Evolutionary conservation across 2,797 vertebrate species (phyloP).

Genomic region (Hydrocynus forskahlii): DNA sequence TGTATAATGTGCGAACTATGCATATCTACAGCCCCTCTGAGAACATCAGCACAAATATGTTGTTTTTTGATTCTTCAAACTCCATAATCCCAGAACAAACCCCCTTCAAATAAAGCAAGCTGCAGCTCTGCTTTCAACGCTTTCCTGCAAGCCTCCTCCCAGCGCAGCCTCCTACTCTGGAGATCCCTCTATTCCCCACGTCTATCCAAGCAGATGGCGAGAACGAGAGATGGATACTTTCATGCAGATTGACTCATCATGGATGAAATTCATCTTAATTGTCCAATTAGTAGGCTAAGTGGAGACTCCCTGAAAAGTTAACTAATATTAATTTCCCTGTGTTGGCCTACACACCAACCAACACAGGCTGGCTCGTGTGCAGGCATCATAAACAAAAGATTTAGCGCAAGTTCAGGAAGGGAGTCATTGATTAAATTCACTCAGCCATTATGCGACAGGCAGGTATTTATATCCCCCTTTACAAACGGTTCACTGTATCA

Average conservation of each 20-base stretch:
- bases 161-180: slow-evolving; percentile 9
- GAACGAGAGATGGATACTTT: slow-evolving; percentile 29
- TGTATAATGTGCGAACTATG: neutral
- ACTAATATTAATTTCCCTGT: slow-evolving; percentile 40
- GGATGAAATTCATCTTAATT: slow-evolving; percentile 47
- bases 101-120: slow-evolving; percentile 42
- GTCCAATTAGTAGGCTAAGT: slow-evolving; percentile 39
- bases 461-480: neutral
- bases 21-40: neutral
- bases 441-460: slow-evolving; percentile 12
- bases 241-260: slow-evolving; percentile 35
- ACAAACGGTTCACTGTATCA: neutral
- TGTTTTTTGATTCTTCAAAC: slow-evolving; percentile 20
- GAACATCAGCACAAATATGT: slow-evolving; percentile 21
- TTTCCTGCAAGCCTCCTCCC: slow-evolving; percentile 8
- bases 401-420: neutral
- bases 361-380: too few relatives aligned
- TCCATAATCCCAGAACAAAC: slow-evolving; percentile 39
- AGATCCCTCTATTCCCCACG: slow-evolving; percentile 28
- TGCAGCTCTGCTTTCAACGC: slow-evolving; percentile 27
- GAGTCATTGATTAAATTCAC: neutral
- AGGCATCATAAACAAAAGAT: slow-evolving; percentile 6
- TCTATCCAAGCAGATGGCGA: slow-evolving; percentile 48
- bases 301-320: slow-evolving; percentile 42
- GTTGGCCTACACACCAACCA: neutral